Evolutionary conservation across 2,113 vertebrate genomes (phyloP), one percentile per base, ranked within the genome.

Genomic region (Rallus limicola): DNA sequence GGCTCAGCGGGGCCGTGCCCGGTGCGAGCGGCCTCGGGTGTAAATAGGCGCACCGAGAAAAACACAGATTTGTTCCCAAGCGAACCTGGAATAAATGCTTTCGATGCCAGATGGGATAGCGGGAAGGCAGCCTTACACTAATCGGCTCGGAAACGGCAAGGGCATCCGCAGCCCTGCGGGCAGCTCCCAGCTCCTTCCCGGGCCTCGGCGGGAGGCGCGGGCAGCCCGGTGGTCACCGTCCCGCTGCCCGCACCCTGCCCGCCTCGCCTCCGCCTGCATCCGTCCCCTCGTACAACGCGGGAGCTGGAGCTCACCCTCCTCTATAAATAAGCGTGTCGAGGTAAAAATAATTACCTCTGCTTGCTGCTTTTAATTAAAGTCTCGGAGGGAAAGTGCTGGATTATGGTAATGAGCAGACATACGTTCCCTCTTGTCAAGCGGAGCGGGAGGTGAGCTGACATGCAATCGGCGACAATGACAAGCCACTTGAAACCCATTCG

Each of bases 321-420:
- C 97, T 96, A 95, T 97, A 98, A 98, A 98, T 98, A 97, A 98
- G 98, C 98, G 97, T 97, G 97, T 95, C 95, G 97, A 97, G 97
- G 97, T 96, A 97, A 97, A 98, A 98, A 98, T 98, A 98, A 99
- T 99, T 98, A 98, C 98, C 98, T 98, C 98, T 91, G 98, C 98
- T 98, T 98, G 98, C 99, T 99, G 99, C 98, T 98, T 99, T 98
- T 99, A 99, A 99, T 99, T 98, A 99, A 98, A 98, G 99, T 98
- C 99, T 99, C 98, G 20, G 97, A 99, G 98, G 98, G 98, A 99
- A 98, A 98, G 98, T 98, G 98, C 96, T 97, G 98, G 99, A 99
- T 99, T 99, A 99, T 99, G 99, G 88, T 98, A 99, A 99, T 99
- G 98, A 99, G 98, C 95, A 97, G 98, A 98, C 99, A 98, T 97